Evolutionary conservation across 1,140 invertebrate genomes (phyloP), one percentile per base, ranked within the genome.

Genomic region (Tenebrio molitor): DNA sequence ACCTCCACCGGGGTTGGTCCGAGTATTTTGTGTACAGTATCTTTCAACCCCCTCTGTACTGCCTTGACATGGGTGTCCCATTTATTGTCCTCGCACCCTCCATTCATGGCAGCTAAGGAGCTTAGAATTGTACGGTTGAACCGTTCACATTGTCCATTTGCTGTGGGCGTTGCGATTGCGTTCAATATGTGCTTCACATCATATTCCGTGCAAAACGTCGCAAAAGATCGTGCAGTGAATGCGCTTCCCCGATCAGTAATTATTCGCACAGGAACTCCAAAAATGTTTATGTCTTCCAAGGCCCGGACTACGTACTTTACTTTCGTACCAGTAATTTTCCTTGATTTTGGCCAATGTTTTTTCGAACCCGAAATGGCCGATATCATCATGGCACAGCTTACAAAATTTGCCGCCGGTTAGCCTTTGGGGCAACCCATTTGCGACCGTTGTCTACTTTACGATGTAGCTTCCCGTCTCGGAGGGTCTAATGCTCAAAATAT

Each of bases 351-450:
- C 36, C 8, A 81, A 34, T 0, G 78, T 81, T 64, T 77, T 82
- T 12, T 77, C 77, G 5, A 75, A 50, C 1, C 73, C 77, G 34
- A 76, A 76, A 75, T 81, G 81, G 4, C 81, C 79, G 1, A 77
- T 75, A 5, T 83, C 81, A 33, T 83, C 79, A 62, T 83, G 81
- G 41, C 75, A 79, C 5, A 76, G 62, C 44, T 73, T 71, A 0
- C 78, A n/a, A 62, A 3, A 82, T 73, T 50, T 82, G 73, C 71
- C 76, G 78, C 4, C 80, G 53, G 0, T 62, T 72, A n/a, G 50
- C 42, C 62, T 64, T 46, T 8, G 79, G 81, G 5, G 80, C 80
- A 0, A 80, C 10, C 78, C 77, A 83, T 36, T 69, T 74, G 5
- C 73, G 41, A 12, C 75, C 74, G 8, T 77, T 71, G 7, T 44